phyloP scores from a whole-genome alignment of 2,113 vertebrate genomes.

The Chaetura pelagica region DNA sequence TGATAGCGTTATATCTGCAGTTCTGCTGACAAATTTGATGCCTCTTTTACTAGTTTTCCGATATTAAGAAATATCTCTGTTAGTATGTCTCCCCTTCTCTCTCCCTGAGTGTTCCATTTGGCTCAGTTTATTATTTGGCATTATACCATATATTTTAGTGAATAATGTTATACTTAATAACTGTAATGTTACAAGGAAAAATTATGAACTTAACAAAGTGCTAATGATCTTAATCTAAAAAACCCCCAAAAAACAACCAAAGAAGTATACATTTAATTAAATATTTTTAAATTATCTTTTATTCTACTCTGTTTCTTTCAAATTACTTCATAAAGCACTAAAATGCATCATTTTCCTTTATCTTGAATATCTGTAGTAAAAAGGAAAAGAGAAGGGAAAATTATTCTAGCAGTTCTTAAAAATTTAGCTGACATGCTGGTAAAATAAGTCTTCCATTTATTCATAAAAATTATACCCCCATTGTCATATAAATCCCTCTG shows the following conservation, averaged over 20 bases:
- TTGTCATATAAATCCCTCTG: background rate
- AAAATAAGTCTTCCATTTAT: background rate
- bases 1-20: constrained; percentile 90
- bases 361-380: background rate
- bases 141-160: constrained; percentile 56
- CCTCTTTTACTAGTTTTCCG: constrained; percentile 81
- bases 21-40: constrained; percentile 90
- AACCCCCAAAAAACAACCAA: background rate
- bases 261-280: background rate
- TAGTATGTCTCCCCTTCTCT: constrained; percentile 69
- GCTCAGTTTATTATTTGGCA: constrained; percentile 61
- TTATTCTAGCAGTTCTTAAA: background rate
- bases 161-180: constrained; percentile 51
- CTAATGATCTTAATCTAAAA: background rate
- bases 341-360: background rate
- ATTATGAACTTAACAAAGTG: constrained; percentile 69
- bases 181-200: constrained; percentile 64
- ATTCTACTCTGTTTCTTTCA: background rate
- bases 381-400: background rate
- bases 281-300: background rate
- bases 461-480: background rate
- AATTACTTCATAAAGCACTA: background rate
- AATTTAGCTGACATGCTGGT: background rate
- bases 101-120: constrained; percentile 55
- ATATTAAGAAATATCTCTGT: constrained; percentile 87